These are phyloP conservation scores for Petrocephalus microphthalmus DNA, from an alignment of 2,113 vertebrate genomes.

Conservation along the genomic window DNA sequence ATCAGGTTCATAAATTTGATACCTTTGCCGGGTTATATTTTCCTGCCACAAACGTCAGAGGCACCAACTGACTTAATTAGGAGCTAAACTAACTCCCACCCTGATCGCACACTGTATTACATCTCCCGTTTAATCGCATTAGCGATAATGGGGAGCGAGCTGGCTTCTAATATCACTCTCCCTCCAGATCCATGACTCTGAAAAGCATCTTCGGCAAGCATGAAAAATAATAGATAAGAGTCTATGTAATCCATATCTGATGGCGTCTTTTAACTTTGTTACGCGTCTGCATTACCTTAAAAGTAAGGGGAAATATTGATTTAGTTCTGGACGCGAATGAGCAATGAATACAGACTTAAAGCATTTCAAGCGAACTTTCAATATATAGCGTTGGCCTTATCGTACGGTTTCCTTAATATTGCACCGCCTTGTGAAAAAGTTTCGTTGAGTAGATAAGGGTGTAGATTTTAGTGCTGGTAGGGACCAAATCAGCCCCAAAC, in stretches of 20 bases:
- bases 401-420: neutral
- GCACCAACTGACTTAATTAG: conserved; percentile 39
- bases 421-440: neutral
- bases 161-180: conserved; percentile 11
- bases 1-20: conserved; percentile 61
- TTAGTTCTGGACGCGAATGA: neutral
- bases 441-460: too few species aligned
- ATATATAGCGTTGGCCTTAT: neutral
- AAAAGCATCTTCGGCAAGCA: neutral
- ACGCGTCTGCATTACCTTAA: conserved; percentile 5
- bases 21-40: conserved; percentile 55
- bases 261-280: conserved; percentile 17
- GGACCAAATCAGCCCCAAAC: neutral
- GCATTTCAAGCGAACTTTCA: neutral
- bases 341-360: neutral
- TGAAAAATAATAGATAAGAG: conserved; percentile 10
- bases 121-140: conserved; percentile 40
- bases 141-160: conserved; percentile 37
- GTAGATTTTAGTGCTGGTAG: neutral
- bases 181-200: neutral
- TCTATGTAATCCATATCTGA: conserved; percentile 13
- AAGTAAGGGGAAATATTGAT: conserved; percentile 23
- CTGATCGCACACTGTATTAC: conserved; percentile 32
- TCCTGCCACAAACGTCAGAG: conserved; percentile 49
- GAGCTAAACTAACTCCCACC: conserved; percentile 38